Conservation (phyloP, 1,140 invertebrate genomes). For the Drosophila cardini region DNA sequence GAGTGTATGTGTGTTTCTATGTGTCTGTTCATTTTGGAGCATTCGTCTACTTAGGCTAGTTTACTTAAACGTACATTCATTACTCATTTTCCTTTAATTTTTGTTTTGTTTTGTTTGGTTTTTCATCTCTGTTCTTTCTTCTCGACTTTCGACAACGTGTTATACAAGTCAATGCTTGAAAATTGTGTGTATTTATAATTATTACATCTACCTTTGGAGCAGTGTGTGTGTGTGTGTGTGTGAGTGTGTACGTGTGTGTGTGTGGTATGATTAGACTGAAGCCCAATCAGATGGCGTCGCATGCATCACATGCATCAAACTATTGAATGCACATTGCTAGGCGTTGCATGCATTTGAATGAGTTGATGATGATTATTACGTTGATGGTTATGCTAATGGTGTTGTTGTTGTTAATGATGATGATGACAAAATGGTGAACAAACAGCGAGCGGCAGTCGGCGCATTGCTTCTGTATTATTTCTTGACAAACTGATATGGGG, state of each 20-base stretch:
- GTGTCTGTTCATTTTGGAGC: constrained; percentile 67
- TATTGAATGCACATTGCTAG: constrained; percentile 37
- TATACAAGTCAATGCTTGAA: constrained; percentile 70
- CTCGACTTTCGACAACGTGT: constrained; percentile 38
- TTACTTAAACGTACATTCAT: constrained; percentile 74
- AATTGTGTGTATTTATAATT: constrained; percentile 54
- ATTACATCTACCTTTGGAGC: constrained; percentile 83
- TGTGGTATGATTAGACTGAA: constrained; percentile 17
- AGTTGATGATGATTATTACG: background rate
- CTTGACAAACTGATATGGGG: constrained; percentile 80
- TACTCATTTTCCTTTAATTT: constrained; percentile 45
- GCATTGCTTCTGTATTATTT: constrained; percentile 81
- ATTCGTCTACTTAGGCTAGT: constrained; percentile 81
- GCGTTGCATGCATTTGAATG: constrained; percentile 46
- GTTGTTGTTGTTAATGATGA: no score
- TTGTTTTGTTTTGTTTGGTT: constrained; percentile 42
- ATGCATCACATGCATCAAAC: constrained; percentile 32
- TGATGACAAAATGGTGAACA: constrained; percentile 64
- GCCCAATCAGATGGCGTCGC: constrained; percentile 45
- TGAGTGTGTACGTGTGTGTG: constrained; percentile 4
- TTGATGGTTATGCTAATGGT: no score
- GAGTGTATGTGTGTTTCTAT: constrained; percentile 21
- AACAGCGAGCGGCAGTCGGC: constrained; percentile 69
- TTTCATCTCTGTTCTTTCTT: constrained; percentile 36
- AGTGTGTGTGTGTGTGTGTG: constrained; percentile 49